These are phyloP conservation scores for Nasonovia ribisnigri DNA, from an alignment of 2,888 invertebrate species.

Conservation along the genomic window DNA sequence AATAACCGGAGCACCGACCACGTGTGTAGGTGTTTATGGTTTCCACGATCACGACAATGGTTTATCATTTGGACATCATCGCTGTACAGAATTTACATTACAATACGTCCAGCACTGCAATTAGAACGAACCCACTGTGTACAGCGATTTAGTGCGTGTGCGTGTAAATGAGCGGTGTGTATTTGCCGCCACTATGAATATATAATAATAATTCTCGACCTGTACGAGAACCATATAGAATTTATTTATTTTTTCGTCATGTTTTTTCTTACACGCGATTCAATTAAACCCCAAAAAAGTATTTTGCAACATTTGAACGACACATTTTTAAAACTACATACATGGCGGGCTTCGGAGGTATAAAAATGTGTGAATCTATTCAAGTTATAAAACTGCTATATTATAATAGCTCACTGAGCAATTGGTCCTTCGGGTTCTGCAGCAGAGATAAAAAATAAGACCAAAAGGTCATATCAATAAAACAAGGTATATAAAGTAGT, in stretches of 20 bases:
- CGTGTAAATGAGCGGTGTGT: not conserved
- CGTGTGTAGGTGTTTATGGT: slow-evolving; percentile 43
- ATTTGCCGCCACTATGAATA: not conserved
- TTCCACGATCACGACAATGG: slow-evolving; percentile 41
- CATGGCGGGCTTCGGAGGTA: too few species aligned
- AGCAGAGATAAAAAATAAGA: not conserved
- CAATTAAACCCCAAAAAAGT: not conserved
- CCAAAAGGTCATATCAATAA: not conserved
- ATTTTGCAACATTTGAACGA: not conserved
- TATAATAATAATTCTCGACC: not conserved
- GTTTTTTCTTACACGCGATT: not conserved
- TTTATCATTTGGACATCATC: slow-evolving; percentile 26
- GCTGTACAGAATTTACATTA: not conserved
- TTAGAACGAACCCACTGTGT: not conserved
- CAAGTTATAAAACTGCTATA: not conserved
- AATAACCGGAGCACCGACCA: slow-evolving; percentile 31
- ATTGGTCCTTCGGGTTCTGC: not conserved
- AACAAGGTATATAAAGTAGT: not conserved
- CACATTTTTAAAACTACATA: too few species aligned
- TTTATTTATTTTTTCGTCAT: not conserved
- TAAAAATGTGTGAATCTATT: not conserved
- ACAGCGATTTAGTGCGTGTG: not conserved
- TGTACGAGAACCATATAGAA: not conserved
- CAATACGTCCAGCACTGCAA: not conserved
- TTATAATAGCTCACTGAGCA: not conserved